phyloP scores from a whole-genome alignment of 23 tunicate genomes.

The Phallusia fumigata region DNA sequence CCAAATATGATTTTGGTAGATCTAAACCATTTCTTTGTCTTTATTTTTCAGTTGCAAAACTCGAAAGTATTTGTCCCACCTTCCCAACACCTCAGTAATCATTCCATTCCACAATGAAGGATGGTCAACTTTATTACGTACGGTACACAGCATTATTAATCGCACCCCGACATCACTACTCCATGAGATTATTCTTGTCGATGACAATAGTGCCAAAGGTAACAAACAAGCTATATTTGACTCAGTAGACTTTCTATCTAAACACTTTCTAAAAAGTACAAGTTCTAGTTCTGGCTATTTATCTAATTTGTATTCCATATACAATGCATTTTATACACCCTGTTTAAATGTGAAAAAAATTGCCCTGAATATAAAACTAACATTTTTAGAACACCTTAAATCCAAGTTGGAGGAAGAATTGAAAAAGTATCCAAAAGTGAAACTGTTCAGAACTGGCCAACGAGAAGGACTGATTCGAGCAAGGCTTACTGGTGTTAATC shows the following conservation, averaged over 20 bases:
- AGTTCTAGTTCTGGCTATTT: too few species aligned
- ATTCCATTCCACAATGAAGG: slow-evolving; percentile 74
- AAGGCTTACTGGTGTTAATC: slow-evolving; percentile 56
- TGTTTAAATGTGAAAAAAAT: background rate
- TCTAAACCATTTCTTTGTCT: too few species aligned
- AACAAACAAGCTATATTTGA: background rate
- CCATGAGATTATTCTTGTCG: slow-evolving; percentile 86
- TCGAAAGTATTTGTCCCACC: slow-evolving; percentile 36
- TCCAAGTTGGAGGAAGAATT: slow-evolving; percentile 31
- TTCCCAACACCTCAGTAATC: slow-evolving; percentile 80
- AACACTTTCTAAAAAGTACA: too few species aligned
- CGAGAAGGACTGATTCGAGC: slow-evolving; percentile 79
- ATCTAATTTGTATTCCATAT: too few species aligned
- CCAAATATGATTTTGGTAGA: too few species aligned
- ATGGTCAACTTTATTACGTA: slow-evolving; percentile 86
- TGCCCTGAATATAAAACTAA: background rate
- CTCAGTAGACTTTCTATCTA: background rate
- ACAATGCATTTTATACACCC: too few species aligned
- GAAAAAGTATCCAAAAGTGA: slow-evolving; percentile 37
- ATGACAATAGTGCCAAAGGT: slow-evolving; percentile 86
- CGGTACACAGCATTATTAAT: slow-evolving; percentile 88
- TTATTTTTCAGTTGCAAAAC: slow-evolving; percentile 37
- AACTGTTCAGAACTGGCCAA: slow-evolving; percentile 28
- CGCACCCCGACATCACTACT: slow-evolving; percentile 67
- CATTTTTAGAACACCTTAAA: slow-evolving; percentile 38